Conservation (phyloP, 2,113 vertebrate species). For the Cichladusa arquata region DNA sequence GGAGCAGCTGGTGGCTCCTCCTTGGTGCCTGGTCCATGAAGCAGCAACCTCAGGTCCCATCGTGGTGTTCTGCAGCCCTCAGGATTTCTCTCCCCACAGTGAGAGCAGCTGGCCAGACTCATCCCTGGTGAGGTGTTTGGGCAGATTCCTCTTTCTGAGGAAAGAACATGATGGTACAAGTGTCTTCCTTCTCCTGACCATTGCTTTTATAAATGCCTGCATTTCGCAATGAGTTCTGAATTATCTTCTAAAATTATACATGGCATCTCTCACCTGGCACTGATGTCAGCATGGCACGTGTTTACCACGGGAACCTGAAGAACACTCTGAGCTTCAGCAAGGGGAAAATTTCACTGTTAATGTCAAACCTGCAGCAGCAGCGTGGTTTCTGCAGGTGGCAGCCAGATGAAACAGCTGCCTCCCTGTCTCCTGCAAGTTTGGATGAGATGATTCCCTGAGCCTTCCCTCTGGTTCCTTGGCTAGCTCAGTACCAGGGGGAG, state of each 20-base stretch:
- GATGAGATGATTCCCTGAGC: not conserved
- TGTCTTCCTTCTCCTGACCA: constrained; percentile 2
- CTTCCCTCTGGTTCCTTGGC: too few relatives aligned
- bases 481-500: too few relatives aligned
- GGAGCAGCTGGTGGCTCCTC: not conserved
- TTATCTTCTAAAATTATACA: constrained; percentile 48
- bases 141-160: constrained; percentile 33
- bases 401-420: not conserved
- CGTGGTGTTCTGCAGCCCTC: not conserved
- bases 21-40: not conserved
- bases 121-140: not conserved
- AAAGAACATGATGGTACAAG: constrained; percentile 11
- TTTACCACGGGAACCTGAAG: not conserved
- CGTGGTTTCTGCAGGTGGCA: not conserved
- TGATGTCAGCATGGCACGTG: not conserved
- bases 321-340: not conserved
- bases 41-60: not conserved
- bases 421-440: not conserved
- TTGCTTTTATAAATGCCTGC: not conserved
- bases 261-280: constrained; percentile 8
- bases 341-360: not conserved
- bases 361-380: not conserved
- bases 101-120: not conserved
- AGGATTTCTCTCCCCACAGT: not conserved
- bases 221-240: not conserved